These are phyloP conservation scores for Drosophila bocki DNA, from an alignment of 1,140 invertebrate genomes.

Conservation along the genomic window DNA sequence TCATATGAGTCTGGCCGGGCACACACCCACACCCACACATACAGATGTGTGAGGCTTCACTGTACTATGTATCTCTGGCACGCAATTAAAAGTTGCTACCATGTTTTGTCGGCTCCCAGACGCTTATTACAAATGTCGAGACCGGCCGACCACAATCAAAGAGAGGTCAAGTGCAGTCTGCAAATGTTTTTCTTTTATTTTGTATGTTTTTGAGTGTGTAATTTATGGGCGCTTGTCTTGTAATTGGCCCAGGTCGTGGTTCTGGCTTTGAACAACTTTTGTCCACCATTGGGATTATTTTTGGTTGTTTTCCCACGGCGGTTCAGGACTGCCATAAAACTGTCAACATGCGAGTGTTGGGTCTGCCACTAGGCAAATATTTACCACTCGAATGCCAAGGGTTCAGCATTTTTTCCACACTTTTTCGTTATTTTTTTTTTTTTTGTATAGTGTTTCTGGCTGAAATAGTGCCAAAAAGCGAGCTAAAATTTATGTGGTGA, in stretches of 20 bases:
- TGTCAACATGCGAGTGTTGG: conserved; percentile 49
- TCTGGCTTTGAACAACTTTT: conserved; percentile 23
- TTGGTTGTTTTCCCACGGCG: not conserved
- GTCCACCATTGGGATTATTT: conserved; percentile 13
- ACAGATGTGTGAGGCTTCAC: not conserved
- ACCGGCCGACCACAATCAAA: conserved; percentile 64
- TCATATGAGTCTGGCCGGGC: conserved; percentile 46
- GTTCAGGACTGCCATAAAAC: conserved; percentile 52
- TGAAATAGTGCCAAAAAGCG: conserved; percentile 37
- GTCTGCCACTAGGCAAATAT: conserved; percentile 54
- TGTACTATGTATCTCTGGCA: conserved; percentile 36
- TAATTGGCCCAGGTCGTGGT: conserved; percentile 66
- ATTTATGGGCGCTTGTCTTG: conserved; percentile 48
- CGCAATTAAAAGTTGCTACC: conserved; percentile 76
- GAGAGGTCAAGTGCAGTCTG: conserved; percentile 72
- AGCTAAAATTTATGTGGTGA: conserved; percentile 69
- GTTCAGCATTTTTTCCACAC: conserved; percentile 2
- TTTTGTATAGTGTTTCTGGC: not conserved
- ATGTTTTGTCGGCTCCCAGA: conserved; percentile 62
- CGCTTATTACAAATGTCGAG: conserved; percentile 75
- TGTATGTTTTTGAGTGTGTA: conserved; percentile 21
- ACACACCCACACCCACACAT: not conserved
- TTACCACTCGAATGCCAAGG: conserved; percentile 47
- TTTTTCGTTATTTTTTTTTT: conserved; percentile 1
- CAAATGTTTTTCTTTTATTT: conserved; percentile 16